Conservation (phyloP, 2,113 vertebrate genomes). For the Microcebus tavaratra region DNA sequence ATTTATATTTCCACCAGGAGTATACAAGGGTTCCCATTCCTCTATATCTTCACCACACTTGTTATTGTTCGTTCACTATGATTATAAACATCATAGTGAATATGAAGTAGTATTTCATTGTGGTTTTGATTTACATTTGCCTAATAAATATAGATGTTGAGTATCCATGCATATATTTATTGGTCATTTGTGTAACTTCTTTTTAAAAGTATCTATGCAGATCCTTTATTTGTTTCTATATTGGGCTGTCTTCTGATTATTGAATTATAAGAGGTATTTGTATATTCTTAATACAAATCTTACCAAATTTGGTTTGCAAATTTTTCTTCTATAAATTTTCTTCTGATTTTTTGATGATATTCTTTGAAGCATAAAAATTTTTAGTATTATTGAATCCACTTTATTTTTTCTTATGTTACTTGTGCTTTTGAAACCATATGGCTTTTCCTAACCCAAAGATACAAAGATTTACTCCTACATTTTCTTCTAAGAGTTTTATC, state of each 20-base stretch:
- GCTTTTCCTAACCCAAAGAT: neutral
- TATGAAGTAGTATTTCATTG: neutral
- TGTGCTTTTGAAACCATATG: neutral
- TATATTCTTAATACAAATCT: neutral
- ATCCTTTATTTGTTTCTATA: neutral
- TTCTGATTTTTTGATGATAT: neutral
- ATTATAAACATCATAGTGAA: neutral
- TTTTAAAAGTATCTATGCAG: neutral
- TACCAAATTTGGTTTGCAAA: neutral
- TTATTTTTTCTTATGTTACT: neutral
- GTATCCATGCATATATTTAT: neutral
- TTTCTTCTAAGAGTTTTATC: neutral
- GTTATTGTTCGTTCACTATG: neutral
- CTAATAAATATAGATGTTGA: neutral
- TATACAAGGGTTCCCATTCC: neutral
- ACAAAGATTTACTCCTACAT: neutral
- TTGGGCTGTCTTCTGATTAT: neutral
- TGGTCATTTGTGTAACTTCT: neutral
- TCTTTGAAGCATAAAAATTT: neutral
- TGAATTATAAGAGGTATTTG: neutral
- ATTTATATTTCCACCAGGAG: neutral
- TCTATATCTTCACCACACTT: neutral
- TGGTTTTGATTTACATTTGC: neutral
- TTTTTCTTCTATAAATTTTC: neutral
- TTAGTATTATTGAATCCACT: neutral